These are phyloP conservation scores for Gorsachius goisagi DNA, from an alignment of 2,113 vertebrate species.

Conservation along the genomic window DNA sequence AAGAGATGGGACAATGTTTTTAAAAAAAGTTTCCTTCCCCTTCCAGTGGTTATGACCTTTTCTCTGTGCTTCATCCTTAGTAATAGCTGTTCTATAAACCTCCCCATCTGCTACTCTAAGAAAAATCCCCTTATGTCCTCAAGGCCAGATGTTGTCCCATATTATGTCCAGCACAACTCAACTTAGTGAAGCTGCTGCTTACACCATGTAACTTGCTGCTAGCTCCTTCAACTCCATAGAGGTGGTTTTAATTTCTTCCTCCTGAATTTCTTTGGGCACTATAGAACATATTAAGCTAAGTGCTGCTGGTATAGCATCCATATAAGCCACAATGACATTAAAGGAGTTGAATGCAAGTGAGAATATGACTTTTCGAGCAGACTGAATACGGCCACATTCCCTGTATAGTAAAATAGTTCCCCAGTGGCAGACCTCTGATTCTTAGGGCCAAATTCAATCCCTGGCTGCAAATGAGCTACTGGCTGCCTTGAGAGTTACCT, in stretches of 20 bases:
- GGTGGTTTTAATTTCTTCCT: neutral
- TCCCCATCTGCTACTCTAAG: constrained; percentile 16
- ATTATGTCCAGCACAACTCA: neutral
- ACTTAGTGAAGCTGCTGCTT: neutral
- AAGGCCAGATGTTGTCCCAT: constrained; percentile 30
- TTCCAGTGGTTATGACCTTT: neutral
- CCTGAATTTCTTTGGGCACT: neutral
- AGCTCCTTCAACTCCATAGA: neutral
- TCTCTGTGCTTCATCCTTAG: neutral
- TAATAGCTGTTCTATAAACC: constrained; percentile 1
- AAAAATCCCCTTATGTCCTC: neutral
- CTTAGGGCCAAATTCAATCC: neutral
- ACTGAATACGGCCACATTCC: neutral
- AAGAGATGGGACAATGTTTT: neutral
- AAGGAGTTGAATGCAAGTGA: neutral
- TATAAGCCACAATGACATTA: neutral
- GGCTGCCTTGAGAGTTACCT: neutral
- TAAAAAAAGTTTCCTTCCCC: neutral
- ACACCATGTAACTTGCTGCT: neutral
- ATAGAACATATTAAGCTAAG: neutral
- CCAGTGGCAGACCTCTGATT: neutral
- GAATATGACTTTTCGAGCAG: neutral
- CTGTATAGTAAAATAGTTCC: neutral
- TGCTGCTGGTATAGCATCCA: neutral
- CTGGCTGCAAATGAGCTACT: neutral